phyloP scores from a whole-genome alignment of 2,888 invertebrate species.

The Pristionchus fissidentatus region DNA sequence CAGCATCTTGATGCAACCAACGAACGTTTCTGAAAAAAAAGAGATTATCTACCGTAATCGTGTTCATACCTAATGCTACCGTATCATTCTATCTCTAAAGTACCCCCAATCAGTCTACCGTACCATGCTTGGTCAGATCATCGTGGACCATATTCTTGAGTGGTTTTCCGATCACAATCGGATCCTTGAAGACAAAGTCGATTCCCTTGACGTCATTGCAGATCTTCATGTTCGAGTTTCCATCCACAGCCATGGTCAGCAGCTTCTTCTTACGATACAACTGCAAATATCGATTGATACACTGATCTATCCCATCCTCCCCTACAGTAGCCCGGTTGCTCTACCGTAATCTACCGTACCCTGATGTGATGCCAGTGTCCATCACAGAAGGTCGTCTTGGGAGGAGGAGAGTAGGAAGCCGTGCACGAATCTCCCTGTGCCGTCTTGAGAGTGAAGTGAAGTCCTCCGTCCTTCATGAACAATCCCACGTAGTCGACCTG shows the following conservation, averaged over 20 bases:
- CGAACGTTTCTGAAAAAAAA: constrained; percentile 66
- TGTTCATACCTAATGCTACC: not conserved
- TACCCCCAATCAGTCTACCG: constrained; percentile 20
- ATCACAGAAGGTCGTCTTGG: constrained; percentile 84
- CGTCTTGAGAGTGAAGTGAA: constrained; percentile 73
- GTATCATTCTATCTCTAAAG: not conserved
- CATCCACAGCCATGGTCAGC: constrained; percentile 89
- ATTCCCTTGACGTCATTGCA: constrained; percentile 81
- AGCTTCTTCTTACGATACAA: constrained; percentile 91
- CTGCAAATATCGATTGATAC: constrained; percentile 71
- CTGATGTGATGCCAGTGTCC: constrained; percentile 92
- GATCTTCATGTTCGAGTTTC: constrained; percentile 84
- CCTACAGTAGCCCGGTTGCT: not conserved
- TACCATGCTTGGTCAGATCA: constrained; percentile 68
- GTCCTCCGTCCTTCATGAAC: constrained; percentile 50
- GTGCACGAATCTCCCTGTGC: constrained; percentile 83
- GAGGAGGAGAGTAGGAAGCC: constrained; percentile 57
- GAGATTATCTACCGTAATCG: not conserved
- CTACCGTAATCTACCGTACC: constrained; percentile 54
- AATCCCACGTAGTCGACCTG: constrained; percentile 39
- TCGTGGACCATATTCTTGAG: constrained; percentile 77
- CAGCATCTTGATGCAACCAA: constrained; percentile 72
- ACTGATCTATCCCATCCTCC: not conserved
- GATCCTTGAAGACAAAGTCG: constrained; percentile 86
- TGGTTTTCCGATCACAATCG: constrained; percentile 92